Conservation (phyloP, 2,113 vertebrate genomes). For the Ploceus nigricollis region DNA sequence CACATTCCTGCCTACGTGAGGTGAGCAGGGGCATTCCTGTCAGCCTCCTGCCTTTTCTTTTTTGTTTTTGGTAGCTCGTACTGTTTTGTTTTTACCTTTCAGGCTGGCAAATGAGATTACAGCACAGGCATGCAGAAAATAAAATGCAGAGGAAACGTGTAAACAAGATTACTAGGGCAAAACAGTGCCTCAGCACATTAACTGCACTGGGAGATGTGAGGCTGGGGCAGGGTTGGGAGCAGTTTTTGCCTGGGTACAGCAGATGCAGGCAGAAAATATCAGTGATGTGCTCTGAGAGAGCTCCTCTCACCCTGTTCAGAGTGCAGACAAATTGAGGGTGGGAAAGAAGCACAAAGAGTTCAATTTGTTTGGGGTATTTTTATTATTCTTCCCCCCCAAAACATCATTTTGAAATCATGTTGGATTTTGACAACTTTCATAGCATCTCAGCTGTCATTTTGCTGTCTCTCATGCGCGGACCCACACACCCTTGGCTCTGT, state of each 20-base stretch:
- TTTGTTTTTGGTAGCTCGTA: not conserved
- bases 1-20: not conserved
- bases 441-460: not conserved
- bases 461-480: rapidly evolving
- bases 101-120: not conserved
- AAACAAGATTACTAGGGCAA: not conserved
- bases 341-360: not conserved
- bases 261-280: not conserved
- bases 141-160: not conserved
- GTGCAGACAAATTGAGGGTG: not conserved
- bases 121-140: not conserved
- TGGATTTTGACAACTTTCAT: not conserved
- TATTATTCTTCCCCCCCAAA: not conserved
- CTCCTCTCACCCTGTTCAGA: not conserved
- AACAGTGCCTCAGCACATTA: not conserved
- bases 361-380: not conserved
- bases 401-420: rapidly evolving
- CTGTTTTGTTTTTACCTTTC: not conserved
- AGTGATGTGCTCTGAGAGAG: not conserved
- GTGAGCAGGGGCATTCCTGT: not conserved
- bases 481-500: not conserved
- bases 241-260: not conserved
- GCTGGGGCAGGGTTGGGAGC: not conserved
- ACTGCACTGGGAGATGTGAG: not conserved
- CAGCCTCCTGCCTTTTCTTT: not conserved